These are phyloP conservation scores for Sphyrna mokarran DNA, from an alignment of 2,113 vertebrate species.

Conservation along the genomic window DNA sequence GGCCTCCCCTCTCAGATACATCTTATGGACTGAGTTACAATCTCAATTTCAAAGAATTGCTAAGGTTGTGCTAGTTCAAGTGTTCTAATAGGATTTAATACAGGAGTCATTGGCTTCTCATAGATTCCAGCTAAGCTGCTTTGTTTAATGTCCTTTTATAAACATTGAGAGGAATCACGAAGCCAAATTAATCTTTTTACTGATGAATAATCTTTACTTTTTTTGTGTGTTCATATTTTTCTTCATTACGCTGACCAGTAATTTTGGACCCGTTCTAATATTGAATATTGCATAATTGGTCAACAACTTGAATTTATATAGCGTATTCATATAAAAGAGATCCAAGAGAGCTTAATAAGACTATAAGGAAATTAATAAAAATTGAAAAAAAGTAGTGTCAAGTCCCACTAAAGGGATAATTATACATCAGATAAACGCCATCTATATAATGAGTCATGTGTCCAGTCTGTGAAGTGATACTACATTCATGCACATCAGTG, in stretches of 20 bases:
- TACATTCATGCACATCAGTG: background rate
- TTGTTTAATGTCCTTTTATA: background rate
- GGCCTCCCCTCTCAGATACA: background rate
- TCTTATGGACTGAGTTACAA: background rate
- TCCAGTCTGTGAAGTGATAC: background rate
- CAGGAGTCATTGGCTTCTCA: background rate
- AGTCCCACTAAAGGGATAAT: background rate
- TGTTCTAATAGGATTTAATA: conserved; percentile 1
- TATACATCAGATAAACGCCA: background rate
- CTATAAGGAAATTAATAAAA: background rate
- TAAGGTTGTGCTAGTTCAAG: background rate
- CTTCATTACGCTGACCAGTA: background rate
- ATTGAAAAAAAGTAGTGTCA: background rate
- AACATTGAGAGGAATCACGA: background rate
- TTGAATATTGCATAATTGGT: background rate
- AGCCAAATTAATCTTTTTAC: background rate
- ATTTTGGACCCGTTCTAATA: background rate
- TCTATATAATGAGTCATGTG: background rate
- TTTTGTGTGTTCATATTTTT: background rate
- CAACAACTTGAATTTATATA: background rate
- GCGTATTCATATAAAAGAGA: background rate
- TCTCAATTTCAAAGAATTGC: background rate
- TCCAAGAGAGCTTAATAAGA: background rate
- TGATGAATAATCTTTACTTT: background rate
- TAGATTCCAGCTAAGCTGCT: background rate